phyloP scores from a whole-genome alignment of 92 coral and sea anemone genomes.

The Siderastrea radians region DNA sequence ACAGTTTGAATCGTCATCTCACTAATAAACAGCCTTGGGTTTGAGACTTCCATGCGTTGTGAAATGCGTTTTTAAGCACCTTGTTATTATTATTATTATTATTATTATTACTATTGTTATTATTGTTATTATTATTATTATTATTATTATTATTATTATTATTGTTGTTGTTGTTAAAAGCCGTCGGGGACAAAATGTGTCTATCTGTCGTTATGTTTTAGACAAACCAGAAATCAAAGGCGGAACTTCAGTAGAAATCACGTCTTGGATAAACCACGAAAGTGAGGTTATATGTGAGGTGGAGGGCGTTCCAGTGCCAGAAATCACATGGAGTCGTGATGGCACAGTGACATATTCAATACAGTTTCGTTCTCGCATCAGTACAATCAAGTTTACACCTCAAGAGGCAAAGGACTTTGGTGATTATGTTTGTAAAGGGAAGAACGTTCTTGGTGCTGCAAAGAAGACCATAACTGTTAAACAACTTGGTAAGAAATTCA shows the following conservation, averaged over 20 bases:
- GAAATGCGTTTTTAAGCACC: no score
- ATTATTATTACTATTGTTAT: no score
- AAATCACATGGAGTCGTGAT: conserved; percentile 37
- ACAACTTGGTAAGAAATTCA: conserved; percentile 27
- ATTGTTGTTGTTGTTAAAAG: no score
- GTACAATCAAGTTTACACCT: conserved; percentile 30
- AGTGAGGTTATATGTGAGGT: conserved; percentile 30
- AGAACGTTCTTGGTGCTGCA: conserved; percentile 41
- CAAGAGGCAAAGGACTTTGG: conserved; percentile 38
- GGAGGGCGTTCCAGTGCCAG: conserved; percentile 50
- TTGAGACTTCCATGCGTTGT: no score
- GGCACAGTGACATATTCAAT: conserved; percentile 1
- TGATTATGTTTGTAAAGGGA: conserved; percentile 28
- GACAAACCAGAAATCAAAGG: conserved; percentile 32
- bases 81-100: no score
- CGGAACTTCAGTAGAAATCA: not conserved
- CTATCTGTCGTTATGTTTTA: not conserved
- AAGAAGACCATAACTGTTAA: conserved; percentile 11
- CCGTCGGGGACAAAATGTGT: no score
- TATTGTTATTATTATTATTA: no score
- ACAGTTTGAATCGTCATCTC: no score
- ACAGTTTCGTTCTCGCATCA: not conserved
- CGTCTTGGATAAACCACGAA: conserved; percentile 45
- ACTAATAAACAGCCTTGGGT: no score
- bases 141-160: no score